Base-by-base conservation (phyloP, 2,888 invertebrate species). In the Spisula solida region DNA sequence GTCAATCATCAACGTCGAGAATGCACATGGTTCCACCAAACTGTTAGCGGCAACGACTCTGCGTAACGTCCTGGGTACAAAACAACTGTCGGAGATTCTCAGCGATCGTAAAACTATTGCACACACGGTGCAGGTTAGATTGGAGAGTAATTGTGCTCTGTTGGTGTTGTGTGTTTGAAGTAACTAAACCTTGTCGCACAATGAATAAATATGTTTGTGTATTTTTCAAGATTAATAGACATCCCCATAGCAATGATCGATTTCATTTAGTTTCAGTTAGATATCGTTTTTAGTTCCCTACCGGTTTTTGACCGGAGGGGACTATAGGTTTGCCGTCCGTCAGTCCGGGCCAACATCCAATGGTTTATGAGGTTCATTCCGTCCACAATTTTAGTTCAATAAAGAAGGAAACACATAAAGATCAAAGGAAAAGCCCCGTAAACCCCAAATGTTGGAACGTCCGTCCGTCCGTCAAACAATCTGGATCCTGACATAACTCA, bases 1-100 rank as follows among this genome's bases (percentile, higher is more conserved):
- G 92, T 99, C 99, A 78, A 99, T 97, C n/a, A 99, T 99, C 82
- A 99, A 99, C 97, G 99, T 99, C 80, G 99, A 99, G 97, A 99
- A 99, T 96, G 99, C 99, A 10, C 99, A 99, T 96, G 98, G 98
- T 95, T 99, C 99, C 91, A 99, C 99, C 66, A 97, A 99, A 93
- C 97, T 99, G n/a, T 97, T 99, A 94, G 97, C 97, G 25, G 41
- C 41, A 41, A 97, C 97, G 89, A 97, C 97, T 0, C 94, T 97
- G 48, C 93, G 97, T 92, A 99, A 99, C 97, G 99, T 41, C 41
- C 41, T 41, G 98, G 99, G 99, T 92, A 99, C 99, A 84, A 97
- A 99, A 94, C 99, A 99, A 86, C 97, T 99, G 93, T 98, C 99
- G 95, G 99, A 99, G 97, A 99, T 99, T 94, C 97, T 99, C 83